Conservation (phyloP, 1,140 invertebrate species). For the Drosophila nannoptera region DNA sequence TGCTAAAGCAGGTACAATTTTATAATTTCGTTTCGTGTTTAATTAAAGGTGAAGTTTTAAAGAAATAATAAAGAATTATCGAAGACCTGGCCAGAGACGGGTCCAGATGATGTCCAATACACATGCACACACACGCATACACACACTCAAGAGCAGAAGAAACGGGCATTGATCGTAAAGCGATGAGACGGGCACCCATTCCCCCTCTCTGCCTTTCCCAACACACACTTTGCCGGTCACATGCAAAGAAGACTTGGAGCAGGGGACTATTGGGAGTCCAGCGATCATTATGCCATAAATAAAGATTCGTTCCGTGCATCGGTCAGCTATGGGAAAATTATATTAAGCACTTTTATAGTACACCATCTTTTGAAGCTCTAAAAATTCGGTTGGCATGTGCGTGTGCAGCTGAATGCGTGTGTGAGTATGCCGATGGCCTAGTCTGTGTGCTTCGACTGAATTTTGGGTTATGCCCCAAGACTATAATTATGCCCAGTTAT, state of each 20-base stretch:
- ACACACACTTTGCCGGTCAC: slow-evolving; percentile 2
- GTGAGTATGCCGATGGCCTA: slow-evolving; percentile 33
- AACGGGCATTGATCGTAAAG: slow-evolving; percentile 68
- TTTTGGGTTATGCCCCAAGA: slow-evolving; percentile 20
- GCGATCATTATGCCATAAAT: slow-evolving; percentile 77
- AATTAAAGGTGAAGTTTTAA: slow-evolving; percentile 78
- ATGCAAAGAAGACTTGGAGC: slow-evolving; percentile 18
- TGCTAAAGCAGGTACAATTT: slow-evolving; percentile 77
- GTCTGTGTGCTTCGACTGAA: slow-evolving; percentile 16
- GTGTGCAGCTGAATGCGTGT: not conserved
- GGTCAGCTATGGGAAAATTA: slow-evolving; percentile 63
- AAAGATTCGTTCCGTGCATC: slow-evolving; percentile 73
- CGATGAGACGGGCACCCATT: slow-evolving; percentile 54
- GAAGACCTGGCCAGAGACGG: slow-evolving; percentile 44
- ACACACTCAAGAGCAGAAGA: slow-evolving; percentile 18
- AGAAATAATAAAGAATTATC: slow-evolving; percentile 78
- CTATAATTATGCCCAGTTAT: slow-evolving; percentile 69
- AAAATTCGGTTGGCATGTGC: slow-evolving; percentile 18
- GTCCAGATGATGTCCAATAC: slow-evolving; percentile 46
- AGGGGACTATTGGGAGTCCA: slow-evolving; percentile 46
- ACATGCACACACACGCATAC: slow-evolving; percentile 32
- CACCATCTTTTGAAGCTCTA: slow-evolving; percentile 27
- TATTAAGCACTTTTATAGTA: slow-evolving; percentile 67
- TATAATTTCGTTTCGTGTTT: slow-evolving; percentile 78
- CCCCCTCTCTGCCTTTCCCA: slow-evolving; percentile 10